phyloP scores from a whole-genome alignment of 2,888 invertebrate species.

The Augochlorella aurata region DNA sequence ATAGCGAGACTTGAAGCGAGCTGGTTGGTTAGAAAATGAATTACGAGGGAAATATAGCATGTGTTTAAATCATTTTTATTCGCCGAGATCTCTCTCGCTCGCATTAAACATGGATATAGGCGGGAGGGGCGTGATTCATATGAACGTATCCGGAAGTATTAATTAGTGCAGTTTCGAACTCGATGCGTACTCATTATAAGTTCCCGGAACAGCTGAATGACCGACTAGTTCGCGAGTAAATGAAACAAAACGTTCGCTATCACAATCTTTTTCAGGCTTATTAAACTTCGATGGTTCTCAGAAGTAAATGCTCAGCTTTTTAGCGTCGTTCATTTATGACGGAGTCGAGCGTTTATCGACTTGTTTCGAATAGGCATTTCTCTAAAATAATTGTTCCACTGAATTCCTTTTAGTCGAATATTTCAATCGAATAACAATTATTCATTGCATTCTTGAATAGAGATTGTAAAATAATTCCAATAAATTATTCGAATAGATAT shows the following conservation, averaged over 20 bases:
- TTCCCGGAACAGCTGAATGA: background rate
- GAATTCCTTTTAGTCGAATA: no score
- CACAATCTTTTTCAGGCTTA: no score
- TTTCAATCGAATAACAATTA: no score
- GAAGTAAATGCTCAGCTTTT: no score
- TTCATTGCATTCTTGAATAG: no score
- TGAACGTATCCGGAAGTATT: background rate
- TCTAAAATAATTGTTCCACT: no score
- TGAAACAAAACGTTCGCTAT: background rate
- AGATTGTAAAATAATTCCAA: no score
- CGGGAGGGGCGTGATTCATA: background rate
- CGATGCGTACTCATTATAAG: background rate
- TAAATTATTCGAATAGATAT: no score
- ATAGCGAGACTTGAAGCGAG: background rate
- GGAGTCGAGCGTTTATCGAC: no score
- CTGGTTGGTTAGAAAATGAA: background rate
- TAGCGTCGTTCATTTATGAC: no score
- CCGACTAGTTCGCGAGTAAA: background rate
- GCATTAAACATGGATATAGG: background rate
- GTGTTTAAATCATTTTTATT: background rate
- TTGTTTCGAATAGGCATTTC: no score
- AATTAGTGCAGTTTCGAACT: background rate
- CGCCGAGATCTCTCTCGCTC: background rate
- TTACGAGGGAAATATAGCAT: background rate
- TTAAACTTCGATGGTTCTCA: no score